Conservation (phyloP, 53 echinoderm and acorn worm species). For the Paelopatides confundens region DNA sequence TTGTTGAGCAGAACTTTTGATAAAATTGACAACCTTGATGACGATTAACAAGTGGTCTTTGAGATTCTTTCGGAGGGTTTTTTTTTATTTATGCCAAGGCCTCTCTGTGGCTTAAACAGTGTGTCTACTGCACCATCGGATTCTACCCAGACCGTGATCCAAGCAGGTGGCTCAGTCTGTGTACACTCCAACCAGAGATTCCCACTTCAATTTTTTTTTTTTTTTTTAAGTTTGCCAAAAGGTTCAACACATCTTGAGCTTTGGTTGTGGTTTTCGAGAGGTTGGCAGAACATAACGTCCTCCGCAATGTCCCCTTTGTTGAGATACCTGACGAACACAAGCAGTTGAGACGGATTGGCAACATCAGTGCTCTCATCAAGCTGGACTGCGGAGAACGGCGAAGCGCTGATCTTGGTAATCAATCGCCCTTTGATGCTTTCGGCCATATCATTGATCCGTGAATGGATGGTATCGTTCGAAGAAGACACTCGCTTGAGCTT, state of each 20-base stretch:
- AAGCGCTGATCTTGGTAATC: neutral
- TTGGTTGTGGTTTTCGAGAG: neutral
- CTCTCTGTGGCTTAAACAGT: slow-evolving; percentile 2
- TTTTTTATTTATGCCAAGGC: neutral
- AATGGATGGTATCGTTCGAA: neutral
- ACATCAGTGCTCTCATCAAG: neutral
- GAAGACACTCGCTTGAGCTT: neutral
- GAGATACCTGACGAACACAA: neutral
- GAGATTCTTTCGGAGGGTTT: neutral
- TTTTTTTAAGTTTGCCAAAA: neutral
- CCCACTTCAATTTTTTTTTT: neutral
- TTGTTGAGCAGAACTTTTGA: neutral
- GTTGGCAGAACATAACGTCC: neutral
- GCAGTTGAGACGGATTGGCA: neutral
- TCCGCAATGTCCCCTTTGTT: neutral
- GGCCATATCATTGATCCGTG: neutral
- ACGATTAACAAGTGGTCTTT: too few relatives aligned
- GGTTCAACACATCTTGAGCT: neutral
- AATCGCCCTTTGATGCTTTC: neutral
- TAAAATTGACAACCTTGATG: neutral
- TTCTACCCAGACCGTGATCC: neutral
- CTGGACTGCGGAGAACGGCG: neutral
- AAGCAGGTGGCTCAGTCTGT: neutral
- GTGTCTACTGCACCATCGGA: neutral
- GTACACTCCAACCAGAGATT: neutral